A percentile compares a stretch with the other conserved stretches of the same genome.
phyloP scores from a whole-genome alignment of 2,113 vertebrate genomes.

The Verasper variegatus region DNA sequence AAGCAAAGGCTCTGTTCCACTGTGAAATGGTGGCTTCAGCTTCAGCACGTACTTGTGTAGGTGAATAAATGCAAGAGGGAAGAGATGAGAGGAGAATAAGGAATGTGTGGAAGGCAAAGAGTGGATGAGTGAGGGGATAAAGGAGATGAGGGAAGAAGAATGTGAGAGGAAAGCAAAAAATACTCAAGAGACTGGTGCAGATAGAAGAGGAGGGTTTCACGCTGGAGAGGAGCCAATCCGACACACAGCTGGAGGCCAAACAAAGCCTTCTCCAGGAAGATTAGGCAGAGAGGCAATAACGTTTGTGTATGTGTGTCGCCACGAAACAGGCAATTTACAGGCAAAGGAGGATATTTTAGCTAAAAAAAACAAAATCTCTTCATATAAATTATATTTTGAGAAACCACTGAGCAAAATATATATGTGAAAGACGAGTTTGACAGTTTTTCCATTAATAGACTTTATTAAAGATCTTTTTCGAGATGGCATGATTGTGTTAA shows the following conservation, averaged over 20 bases:
- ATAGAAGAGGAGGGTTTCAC: conserved; percentile 16
- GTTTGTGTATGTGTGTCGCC: conserved; percentile 21
- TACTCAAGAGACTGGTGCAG: neutral
- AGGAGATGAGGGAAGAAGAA: neutral
- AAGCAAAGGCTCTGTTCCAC: neutral
- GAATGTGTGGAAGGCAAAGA: neutral
- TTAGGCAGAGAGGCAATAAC: conserved; percentile 48
- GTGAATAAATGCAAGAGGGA: neutral
- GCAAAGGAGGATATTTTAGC: neutral
- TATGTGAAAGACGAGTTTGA: neutral
- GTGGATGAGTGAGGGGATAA: neutral
- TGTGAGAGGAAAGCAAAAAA: neutral
- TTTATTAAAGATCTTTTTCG: conserved; percentile 76
- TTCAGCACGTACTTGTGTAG: neutral
- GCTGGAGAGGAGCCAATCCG: conserved; percentile 48
- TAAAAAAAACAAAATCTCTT: conserved; percentile 4
- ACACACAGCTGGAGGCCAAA: conserved; percentile 57
- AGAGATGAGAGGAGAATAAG: neutral
- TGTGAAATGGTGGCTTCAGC: conserved; percentile 8
- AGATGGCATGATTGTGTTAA: conserved; percentile 75
- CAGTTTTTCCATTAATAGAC: conserved; percentile 55
- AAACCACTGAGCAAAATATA: neutral
- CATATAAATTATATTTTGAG: neutral
- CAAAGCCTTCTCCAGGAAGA: conserved; percentile 59
- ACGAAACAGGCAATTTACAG: neutral